phyloP scores from a whole-genome alignment of 92 coral and sea anemone genomes.

The Palythoa grandiflora region DNA sequence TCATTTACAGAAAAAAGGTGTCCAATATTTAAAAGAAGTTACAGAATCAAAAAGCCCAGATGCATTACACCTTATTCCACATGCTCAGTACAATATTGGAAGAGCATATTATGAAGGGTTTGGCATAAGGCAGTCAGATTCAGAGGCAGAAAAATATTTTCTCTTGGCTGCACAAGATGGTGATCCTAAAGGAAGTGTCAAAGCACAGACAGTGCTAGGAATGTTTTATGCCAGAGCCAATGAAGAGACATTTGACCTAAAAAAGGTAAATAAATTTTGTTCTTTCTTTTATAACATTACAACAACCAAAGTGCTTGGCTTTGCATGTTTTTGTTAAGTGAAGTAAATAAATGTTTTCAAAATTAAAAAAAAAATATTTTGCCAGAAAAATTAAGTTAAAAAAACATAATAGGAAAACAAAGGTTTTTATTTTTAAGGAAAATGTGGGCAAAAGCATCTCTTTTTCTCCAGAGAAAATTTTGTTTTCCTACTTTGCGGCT shows the following conservation, averaged over 20 bases:
- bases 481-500: too few relatives aligned
- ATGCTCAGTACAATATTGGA: slow-evolving; percentile 95
- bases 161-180: slow-evolving; percentile 93
- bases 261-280: slow-evolving; percentile 67
- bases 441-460: too few relatives aligned
- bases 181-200: slow-evolving; percentile 82
- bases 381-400: too few relatives aligned
- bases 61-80: slow-evolving; percentile 76
- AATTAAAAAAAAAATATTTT: too few relatives aligned
- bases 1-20: slow-evolving; percentile 75
- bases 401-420: too few relatives aligned
- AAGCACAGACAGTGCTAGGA: slow-evolving; percentile 92
- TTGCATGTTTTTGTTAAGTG: too few relatives aligned
- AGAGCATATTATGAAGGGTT: slow-evolving; percentile 97
- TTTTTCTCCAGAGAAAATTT: too few relatives aligned
- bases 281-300: not conserved
- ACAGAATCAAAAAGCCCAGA: slow-evolving; percentile 76
- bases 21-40: slow-evolving; percentile 74
- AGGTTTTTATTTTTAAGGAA: too few relatives aligned
- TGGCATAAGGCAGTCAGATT: slow-evolving; percentile 91
- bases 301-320: too few relatives aligned
- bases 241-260: slow-evolving; percentile 78
- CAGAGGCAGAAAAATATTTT: slow-evolving; percentile 85
- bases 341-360: too few relatives aligned
- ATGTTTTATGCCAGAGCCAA: slow-evolving; percentile 94